phyloP scores from a whole-genome alignment of 2,797 vertebrate genomes.

The Percopsis omiscomaycus region DNA sequence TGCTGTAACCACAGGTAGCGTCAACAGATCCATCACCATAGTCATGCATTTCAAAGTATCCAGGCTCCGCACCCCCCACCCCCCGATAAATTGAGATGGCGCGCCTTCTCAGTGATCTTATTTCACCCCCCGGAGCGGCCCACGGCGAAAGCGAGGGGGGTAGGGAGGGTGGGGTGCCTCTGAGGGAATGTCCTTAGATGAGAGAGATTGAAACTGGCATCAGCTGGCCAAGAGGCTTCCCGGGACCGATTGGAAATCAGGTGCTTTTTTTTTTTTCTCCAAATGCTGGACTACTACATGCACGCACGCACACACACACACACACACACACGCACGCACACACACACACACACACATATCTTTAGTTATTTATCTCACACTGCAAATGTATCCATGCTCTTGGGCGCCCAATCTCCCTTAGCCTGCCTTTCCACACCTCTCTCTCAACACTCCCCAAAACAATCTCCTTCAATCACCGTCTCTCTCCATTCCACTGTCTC shows the following conservation, averaged over 20 bases:
- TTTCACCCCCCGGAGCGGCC: constrained; percentile 56
- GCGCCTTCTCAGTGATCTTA: constrained; percentile 56
- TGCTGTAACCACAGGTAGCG: constrained; percentile 41
- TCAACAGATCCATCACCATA: constrained; percentile 44
- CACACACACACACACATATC: constrained; percentile 41
- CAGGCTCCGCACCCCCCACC: background rate
- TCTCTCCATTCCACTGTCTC: constrained; percentile 51
- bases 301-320: background rate
- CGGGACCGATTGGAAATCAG: constrained; percentile 72
- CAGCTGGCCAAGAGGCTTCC: constrained; percentile 67
- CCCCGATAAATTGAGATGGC: constrained; percentile 66
- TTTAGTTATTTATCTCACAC: constrained; percentile 75
- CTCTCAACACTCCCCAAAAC: constrained; percentile 63
- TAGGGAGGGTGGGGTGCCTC: constrained; percentile 31
- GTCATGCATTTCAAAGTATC: constrained; percentile 68
- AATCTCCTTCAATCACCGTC: constrained; percentile 72
- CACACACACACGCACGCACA: constrained; percentile 8
- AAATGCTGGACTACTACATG: constrained; percentile 2
- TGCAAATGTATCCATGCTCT: constrained; percentile 69
- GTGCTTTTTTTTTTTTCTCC: constrained; percentile 29
- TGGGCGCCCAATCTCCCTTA: constrained; percentile 57
- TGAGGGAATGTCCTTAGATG: constrained; percentile 61
- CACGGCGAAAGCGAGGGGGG: constrained; percentile 13
- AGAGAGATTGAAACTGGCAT: constrained; percentile 76
- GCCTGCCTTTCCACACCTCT: constrained; percentile 54